These are phyloP conservation scores for Etheostoma perlongum DNA, from an alignment of 2,797 vertebrate genomes.

Conservation along the genomic window DNA sequence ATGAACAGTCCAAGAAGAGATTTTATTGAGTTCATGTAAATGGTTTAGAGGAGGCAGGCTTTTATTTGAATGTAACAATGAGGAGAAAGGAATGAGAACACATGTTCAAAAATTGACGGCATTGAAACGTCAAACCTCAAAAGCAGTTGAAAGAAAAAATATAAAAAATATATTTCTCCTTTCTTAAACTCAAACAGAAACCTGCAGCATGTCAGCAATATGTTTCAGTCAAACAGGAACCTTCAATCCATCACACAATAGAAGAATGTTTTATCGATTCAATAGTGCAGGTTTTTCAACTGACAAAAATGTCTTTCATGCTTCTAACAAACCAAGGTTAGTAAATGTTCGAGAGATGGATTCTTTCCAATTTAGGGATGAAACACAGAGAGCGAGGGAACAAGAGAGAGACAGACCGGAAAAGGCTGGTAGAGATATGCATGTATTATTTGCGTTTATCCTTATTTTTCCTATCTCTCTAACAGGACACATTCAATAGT, in stretches of 20 bases:
- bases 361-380: conserved; percentile 32
- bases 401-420: neutral
- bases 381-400: neutral
- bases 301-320: conserved; percentile 1
- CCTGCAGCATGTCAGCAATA: conserved; percentile 2
- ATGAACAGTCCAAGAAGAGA: neutral
- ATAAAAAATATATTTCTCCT: neutral
- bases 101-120: neutral
- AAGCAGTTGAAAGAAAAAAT: neutral
- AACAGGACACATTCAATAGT: neutral
- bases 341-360: conserved; percentile 12
- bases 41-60: neutral
- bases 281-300: neutral
- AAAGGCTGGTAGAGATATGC: neutral
- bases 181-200: conserved; percentile 6
- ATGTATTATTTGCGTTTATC: neutral
- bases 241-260: conserved; percentile 8
- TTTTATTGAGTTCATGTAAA: conserved; percentile 17
- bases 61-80: conserved; percentile 5
- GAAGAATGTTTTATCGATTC: conserved; percentile 8
- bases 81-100: conserved; percentile 7
- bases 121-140: neutral
- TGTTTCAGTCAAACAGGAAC: neutral
- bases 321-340: neutral
- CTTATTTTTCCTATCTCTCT: neutral